Base-by-base conservation (phyloP, 2,888 invertebrate species). In the Drosophila ezoana region DNA sequence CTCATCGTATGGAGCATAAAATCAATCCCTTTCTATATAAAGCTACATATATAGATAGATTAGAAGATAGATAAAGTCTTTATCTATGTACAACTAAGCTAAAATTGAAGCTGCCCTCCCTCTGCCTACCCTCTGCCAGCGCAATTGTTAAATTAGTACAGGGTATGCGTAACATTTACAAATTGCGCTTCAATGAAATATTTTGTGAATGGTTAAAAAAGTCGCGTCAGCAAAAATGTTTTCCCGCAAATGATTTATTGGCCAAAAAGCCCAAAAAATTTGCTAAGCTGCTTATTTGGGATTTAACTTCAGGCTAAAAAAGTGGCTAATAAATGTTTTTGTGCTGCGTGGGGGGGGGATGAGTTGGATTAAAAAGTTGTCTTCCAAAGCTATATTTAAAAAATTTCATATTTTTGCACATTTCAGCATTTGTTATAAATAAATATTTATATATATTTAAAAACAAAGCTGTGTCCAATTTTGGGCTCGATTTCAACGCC, bases 151-250 rank as follows among this genome's bases (percentile, higher is more conserved):
- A n/a, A n/a, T n/a, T n/a, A n/a, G 18, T 18, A 18, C 35, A 54
- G 64, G 47, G 66, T 65, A 53, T 48, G 1, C 1, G 28, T 14
- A 47, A 57, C 32, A 54, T 37, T 16, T 43, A n/a, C 51, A 49
- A 35, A 32, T 40, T 35, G 20, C 18, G 44, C 57, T 48, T 69
- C 71, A 81, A 67, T 87, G 69, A 81, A 28, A 81, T 64, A 59
- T 77, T 79, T 73, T 69, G 71, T 81, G 76, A 70, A 81, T 81
- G 76, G 79, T 54, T 66, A 54, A 56, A 71, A 54, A 45, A 63
- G 53, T 28, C 41, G 62, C 51, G 69, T 87, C 81, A 77, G 71
- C 79, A 71, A 56, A 72, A 78, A 48, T 73, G 52, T 51, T 61
- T 79, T 74, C 64, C 43, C 48, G 48, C 38, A 40, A 45, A 43